Evolutionary conservation across 2,113 vertebrate species (phyloP), one percentile per base, ranked within the genome.

Genomic region (Bucco capensis): DNA sequence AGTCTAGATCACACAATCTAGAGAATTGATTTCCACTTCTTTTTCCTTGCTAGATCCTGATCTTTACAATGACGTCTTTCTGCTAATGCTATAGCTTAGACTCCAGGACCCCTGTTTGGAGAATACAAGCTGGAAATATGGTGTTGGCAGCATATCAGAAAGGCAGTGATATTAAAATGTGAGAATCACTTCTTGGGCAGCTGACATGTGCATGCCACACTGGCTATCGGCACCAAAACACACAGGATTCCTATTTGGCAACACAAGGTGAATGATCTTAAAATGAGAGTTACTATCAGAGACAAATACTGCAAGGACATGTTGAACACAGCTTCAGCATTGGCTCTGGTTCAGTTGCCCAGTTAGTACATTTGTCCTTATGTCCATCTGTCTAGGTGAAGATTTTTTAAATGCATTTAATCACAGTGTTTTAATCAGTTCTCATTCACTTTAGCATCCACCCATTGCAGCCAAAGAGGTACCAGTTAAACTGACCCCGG

Each of bases 151-250:
- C 19, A 18, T 37, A 31, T 22, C n/a, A 67, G 79, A 83, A 90
- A 73, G 15, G 5, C 12, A 8, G 24, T 27, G 27, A 22, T 86
- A 31, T 5, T 72, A 40, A 81, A 69, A 56, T 31, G 11, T 30
- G 42, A 40, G 9, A 65, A 22, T 50, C 8, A 60, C 5, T 78
- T 88, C 50, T 64, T 35, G 37, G 14, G 82, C 62, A n/a, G 16
- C 25, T 61, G 23, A 16, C 50, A 24, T 0, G 0, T 17, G 13
- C 0, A 0, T 82, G 67, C 17, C 35, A 6, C n/a, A 16, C 23
- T 82, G 58, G 24, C 60, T 74, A 0, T 1, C 8, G 37, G 27
- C 42, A 54, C 77, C 15, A 35, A 42, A 19, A 79, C 12, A 42
- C 17, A 18, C 4, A 67, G 23, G 11, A 19, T 76, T 90, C 23